These are phyloP conservation scores for Bradynema listronoti DNA, from an alignment of 1,140 invertebrate species.

Conservation along the genomic window DNA sequence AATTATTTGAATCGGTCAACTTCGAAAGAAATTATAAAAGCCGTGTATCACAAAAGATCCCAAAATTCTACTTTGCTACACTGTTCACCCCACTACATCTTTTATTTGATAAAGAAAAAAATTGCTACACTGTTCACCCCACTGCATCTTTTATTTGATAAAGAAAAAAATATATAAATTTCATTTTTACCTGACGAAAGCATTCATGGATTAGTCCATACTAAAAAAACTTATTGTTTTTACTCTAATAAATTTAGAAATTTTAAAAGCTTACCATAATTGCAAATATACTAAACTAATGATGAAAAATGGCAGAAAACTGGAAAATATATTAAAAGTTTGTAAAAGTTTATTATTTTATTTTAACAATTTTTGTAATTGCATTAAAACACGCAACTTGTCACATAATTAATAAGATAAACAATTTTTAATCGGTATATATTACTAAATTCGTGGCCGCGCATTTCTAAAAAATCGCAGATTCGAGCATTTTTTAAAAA, in stretches of 20 bases:
- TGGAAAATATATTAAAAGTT: too few species aligned
- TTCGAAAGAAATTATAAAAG: neutral
- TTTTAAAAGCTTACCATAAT: slow-evolving; percentile 4
- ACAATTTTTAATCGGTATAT: too few species aligned
- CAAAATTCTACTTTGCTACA: neutral
- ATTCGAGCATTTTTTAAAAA: too few species aligned
- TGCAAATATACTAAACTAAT: too few species aligned
- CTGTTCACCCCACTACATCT: neutral
- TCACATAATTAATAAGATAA: too few species aligned
- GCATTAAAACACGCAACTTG: too few species aligned
- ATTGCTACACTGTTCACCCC: neutral
- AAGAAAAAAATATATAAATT: neutral
- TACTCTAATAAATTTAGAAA: neutral
- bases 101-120: neutral
- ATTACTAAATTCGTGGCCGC: too few species aligned
- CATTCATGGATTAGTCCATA: slow-evolving; percentile 41
- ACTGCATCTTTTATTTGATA: neutral
- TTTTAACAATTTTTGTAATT: too few species aligned
- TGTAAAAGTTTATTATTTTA: too few species aligned
- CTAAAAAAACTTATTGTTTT: slow-evolving; percentile 19
- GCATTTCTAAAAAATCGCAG: too few species aligned
- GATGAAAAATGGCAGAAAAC: too few species aligned
- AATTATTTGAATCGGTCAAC: too few species aligned
- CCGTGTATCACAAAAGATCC: neutral
- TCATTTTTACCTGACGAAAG: slow-evolving; percentile 23